Conservation (phyloP, 1,140 invertebrate genomes). For the Parasteatoda tepidariorum region DNA sequence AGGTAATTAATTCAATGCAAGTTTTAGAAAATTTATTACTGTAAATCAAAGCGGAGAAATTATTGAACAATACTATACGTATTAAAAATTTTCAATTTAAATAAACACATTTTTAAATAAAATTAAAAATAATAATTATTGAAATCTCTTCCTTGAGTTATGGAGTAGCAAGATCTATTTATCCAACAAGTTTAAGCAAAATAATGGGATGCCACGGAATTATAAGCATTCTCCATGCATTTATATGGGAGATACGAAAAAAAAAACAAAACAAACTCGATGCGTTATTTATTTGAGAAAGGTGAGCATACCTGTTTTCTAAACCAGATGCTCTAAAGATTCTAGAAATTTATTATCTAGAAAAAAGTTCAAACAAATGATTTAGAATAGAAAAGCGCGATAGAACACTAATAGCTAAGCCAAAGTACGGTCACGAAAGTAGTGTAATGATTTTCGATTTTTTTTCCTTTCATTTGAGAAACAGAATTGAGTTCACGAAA, state of each 20-base stretch:
- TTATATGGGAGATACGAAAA: not conserved
- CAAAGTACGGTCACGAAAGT: slow-evolving; percentile 34
- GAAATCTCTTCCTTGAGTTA: not conserved
- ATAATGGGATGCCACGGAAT: slow-evolving; percentile 6
- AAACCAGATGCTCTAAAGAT: slow-evolving; percentile 32
- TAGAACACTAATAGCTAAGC: slow-evolving; percentile 33
- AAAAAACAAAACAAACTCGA: not conserved
- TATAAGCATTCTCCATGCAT: not conserved
- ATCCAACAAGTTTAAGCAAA: slow-evolving; percentile 12
- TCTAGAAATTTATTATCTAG: slow-evolving; percentile 45
- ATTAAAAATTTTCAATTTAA: too few species aligned
- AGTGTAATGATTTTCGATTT: slow-evolving; percentile 55
- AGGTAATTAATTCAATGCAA: too few species aligned
- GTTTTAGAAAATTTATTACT: too few species aligned
- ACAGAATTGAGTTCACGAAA: slow-evolving; percentile 27
- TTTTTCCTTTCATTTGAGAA: slow-evolving; percentile 24
- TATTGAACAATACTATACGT: too few species aligned
- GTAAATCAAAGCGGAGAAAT: too few species aligned
- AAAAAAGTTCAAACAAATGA: slow-evolving; percentile 46
- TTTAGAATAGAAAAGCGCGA: slow-evolving; percentile 42
- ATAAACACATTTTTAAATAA: not conserved
- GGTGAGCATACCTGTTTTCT: slow-evolving; percentile 9
- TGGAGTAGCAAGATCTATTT: not conserved
- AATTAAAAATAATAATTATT: not conserved
- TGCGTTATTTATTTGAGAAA: slow-evolving; percentile 14